These are phyloP conservation scores for Ciona savignyi DNA, from an alignment of 23 tunicate species.

Conservation along the genomic window DNA sequence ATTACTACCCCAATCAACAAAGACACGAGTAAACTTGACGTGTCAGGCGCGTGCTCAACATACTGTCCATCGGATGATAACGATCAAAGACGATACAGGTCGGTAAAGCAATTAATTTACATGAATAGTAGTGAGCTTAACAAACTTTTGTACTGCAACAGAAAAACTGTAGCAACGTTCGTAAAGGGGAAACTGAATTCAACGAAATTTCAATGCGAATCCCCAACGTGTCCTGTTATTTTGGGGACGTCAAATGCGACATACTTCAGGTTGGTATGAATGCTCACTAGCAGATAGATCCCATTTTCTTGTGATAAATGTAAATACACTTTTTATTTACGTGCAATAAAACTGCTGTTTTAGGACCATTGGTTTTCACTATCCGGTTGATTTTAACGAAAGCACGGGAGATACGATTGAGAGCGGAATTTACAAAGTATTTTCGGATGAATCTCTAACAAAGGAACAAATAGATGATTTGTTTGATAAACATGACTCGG, in stretches of 20 bases:
- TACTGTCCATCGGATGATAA: slow-evolving; percentile 30
- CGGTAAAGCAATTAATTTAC: too few relatives aligned
- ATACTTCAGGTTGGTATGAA: slow-evolving; percentile 51
- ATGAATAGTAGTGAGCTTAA: too few relatives aligned
- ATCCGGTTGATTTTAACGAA: slow-evolving; percentile 61
- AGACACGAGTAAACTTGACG: slow-evolving; percentile 46
- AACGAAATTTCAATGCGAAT: slow-evolving; percentile 46
- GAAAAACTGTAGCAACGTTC: slow-evolving; percentile 78
- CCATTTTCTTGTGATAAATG: neutral
- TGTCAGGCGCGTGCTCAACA: slow-evolving; percentile 28
- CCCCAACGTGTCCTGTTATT: slow-evolving; percentile 45
- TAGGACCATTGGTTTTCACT: slow-evolving; percentile 51
- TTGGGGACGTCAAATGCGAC: slow-evolving; percentile 9
- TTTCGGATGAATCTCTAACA: slow-evolving; percentile 46
- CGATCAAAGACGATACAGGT: slow-evolving; percentile 62
- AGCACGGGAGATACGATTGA: slow-evolving; percentile 14
- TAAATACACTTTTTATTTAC: neutral
- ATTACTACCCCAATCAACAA: slow-evolving; percentile 61
- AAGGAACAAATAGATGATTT: slow-evolving; percentile 32
- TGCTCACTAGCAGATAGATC: neutral
- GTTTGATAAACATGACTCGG: slow-evolving; percentile 39
- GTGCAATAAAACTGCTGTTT: neutral
- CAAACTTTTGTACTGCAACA: too few relatives aligned
- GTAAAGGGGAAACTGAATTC: slow-evolving; percentile 69
- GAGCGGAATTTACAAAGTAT: slow-evolving; percentile 60